Evolutionary conservation across 2,797 vertebrate genomes (phyloP).

Genomic region (Orestias chungarensis): DNA sequence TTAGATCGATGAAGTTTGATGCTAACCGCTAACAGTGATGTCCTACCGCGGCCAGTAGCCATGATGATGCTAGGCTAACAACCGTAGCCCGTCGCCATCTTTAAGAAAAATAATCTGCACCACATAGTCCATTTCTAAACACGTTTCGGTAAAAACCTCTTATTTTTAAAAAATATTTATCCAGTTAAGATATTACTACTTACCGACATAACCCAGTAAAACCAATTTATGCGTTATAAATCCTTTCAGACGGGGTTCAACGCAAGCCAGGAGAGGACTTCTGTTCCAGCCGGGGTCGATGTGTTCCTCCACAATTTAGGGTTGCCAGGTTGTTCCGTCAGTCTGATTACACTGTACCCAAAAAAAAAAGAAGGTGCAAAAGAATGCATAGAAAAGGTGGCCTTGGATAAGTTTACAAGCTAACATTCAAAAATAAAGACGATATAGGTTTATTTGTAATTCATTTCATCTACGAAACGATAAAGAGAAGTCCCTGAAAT

Average conservation of each 20-base stretch:
- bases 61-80: slow-evolving; percentile 44
- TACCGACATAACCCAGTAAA: slow-evolving; percentile 64
- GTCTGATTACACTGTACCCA: neutral
- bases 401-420: neutral
- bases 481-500: neutral
- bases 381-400: neutral
- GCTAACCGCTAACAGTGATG: neutral
- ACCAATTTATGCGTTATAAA: neutral
- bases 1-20: neutral
- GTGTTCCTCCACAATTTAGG: slow-evolving; percentile 14
- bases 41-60: slow-evolving; percentile 3
- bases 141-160: neutral
- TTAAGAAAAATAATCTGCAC: slow-evolving; percentile 38
- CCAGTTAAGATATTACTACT: slow-evolving; percentile 18
- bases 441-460: neutral
- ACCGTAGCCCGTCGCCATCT: slow-evolving; percentile 68
- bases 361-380: neutral
- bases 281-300: slow-evolving; percentile 15
- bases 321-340: slow-evolving; percentile 59
- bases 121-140: neutral
- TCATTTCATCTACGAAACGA: neutral
- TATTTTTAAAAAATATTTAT: accelerated
- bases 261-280: neutral
- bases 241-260: no score
- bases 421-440: neutral